Evolutionary conservation across 2,797 vertebrate genomes (phyloP), one percentile per base, ranked within the genome.

Genomic region (Sebastes minor): DNA sequence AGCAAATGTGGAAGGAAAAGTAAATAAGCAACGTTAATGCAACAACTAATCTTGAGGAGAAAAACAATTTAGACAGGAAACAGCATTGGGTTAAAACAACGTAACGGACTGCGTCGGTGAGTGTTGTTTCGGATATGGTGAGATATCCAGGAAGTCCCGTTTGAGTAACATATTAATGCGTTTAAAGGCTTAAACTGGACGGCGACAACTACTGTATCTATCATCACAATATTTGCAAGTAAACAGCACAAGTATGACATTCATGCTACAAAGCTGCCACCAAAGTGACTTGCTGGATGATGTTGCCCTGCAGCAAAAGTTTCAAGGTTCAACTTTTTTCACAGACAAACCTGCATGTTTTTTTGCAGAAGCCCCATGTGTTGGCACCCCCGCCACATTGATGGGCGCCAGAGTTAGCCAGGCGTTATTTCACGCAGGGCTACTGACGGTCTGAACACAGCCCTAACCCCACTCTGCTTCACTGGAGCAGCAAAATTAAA

Each of bases 1-100:
- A 63, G 16, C 22, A 69, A 32, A 53, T 69, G 28, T 30, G 52
- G 14, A 46, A 2, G 55, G 20, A 1, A 38, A 23, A n/a, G 20
- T 30, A 68, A 55, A 79, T 64, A 65, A 56, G 62, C 12, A 74
- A 62, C 5, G 28, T 46, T 38, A 62, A 75, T 0, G 16, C 4
- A 13, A 27, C 22, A 32, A 56, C 42, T 23, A 38, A 55, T 74
- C 62, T 25, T 20, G 1, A 49, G 33, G 18, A 66, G 14, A 1
- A 61, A 71, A 35, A 64, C 28, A 63, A 6, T 60, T 53, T 1
- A 18, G 12, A 55, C 49, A 32, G 22, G 3, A 59, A 27, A 49
- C 11, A 65, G 16, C 25, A 25, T 28, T 18, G 28, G 8, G 6
- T 16, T 59, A 10, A 71, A 65, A 22, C 27, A 16, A 22, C 0